Percentiles rank a stretch among this genome's conserved stretches.
phyloP scores from a whole-genome alignment of 2,797 vertebrate species.

The Tinamus major region DNA sequence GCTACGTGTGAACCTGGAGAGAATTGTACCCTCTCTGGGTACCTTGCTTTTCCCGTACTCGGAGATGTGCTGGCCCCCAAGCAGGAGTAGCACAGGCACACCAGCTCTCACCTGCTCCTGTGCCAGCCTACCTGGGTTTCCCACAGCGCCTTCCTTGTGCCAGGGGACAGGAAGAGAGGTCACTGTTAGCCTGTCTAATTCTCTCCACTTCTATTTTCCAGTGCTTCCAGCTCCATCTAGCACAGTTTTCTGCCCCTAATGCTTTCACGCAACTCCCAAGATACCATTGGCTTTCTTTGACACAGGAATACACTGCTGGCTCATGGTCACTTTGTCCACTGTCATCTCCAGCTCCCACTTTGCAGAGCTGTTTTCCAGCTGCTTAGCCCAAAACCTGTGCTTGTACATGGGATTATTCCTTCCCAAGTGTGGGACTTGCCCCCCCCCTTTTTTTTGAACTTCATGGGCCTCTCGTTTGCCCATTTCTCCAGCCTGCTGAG shows the following conservation, averaged over 20 bases:
- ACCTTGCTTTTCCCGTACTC: conserved; percentile 77
- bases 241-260: background rate
- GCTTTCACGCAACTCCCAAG: background rate
- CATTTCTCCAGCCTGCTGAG: no score
- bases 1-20: conserved; percentile 81
- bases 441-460: no score
- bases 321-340: no score
- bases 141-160: background rate
- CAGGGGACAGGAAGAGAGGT: background rate
- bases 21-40: conserved; percentile 65
- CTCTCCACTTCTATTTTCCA: background rate
- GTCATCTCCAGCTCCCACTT: no score
- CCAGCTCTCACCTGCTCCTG: background rate
- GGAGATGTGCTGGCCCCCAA: conserved; percentile 30
- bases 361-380: no score
- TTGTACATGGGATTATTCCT: no score
- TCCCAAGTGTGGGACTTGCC: no score
- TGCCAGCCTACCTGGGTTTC: background rate
- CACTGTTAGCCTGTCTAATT: background rate
- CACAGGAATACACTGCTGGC: no score
- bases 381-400: no score
- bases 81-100: background rate
- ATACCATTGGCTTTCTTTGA: no score
- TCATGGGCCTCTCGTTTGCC: no score
- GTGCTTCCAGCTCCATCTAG: background rate